Evolutionary conservation across 2,888 invertebrate genomes (phyloP), one percentile per base, ranked within the genome.

Genomic region (Eupithecia pulchellata): DNA sequence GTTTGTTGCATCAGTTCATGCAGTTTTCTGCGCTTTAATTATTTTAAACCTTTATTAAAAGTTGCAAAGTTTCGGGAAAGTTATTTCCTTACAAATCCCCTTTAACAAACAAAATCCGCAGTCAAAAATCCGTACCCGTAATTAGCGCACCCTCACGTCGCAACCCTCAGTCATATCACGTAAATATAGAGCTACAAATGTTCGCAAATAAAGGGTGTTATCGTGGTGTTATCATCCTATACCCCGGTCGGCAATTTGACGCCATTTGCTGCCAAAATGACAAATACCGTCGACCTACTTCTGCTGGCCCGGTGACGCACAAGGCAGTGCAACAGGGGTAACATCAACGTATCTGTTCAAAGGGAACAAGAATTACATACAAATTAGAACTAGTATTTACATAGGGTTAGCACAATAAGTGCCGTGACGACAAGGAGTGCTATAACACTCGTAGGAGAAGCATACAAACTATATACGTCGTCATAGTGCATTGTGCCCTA

Each of bases 281-380:
- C 85, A 86, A 86, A 89, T 85, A 86, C 80, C 78, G 80, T 77
- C 85, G 89, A 87, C 87, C 89, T 81, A 87, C 79, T 88, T 88
- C 79, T 78, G 74, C 72, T 72, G 69, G 77, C n/a, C 25, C 32
- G 32, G 30, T 84, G 85, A 86, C 86, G 84, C 81, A 82, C 78
- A 69, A 67, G 68, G 64, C 73, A 71, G 73, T 84, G 83, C 82
- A 77, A 72, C 73, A 25, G 52, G 25, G 13, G 25, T 52, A 52
- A 25, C 52, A 52, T 52, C 52, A 52, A 52, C 25, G 25, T 13
- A 52, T 52, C 52, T 47, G 20, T 25, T 47, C 11, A 52, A 52
- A 11, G 20, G 4, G 25, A 25, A 52, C 25, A 4, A 25, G 4
- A 39, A 39, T 17, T 39, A 4, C 1, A 39, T 4, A 39, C 14